Evolutionary conservation across 1,140 invertebrate genomes (phyloP).

Genomic region (Cyrtorhinus lividipennis): DNA sequence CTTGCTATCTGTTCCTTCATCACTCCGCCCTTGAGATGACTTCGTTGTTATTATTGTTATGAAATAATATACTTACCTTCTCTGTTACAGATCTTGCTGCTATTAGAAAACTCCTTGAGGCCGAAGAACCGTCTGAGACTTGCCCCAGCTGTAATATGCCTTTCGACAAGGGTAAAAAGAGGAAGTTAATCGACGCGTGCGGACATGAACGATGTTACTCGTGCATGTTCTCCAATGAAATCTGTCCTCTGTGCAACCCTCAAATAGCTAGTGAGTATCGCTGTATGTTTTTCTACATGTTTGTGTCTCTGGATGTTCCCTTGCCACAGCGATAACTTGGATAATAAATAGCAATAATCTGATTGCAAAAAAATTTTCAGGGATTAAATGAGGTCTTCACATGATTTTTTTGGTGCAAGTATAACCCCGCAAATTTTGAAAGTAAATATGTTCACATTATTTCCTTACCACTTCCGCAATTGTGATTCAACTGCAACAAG

Average conservation of each 20-base stretch:
- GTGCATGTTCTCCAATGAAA: constrained; percentile 80
- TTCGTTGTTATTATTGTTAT: not conserved
- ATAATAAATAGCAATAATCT: too few species aligned
- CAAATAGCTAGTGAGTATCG: constrained; percentile 4
- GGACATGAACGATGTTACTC: constrained; percentile 87
- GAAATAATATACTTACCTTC: not conserved
- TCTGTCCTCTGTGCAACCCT: constrained; percentile 65
- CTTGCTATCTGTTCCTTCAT: too few species aligned
- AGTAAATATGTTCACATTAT: too few species aligned
- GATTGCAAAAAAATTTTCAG: not conserved
- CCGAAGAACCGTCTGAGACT: constrained; percentile 38
- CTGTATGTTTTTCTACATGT: too few species aligned
- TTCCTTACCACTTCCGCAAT: too few species aligned
- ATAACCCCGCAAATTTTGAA: too few species aligned
- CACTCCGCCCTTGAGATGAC: too few species aligned
- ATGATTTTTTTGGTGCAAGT: too few species aligned
- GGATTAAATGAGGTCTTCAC: too few species aligned
- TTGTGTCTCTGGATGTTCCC: too few species aligned
- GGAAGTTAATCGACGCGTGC: constrained; percentile 83
- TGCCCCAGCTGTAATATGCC: constrained; percentile 79
- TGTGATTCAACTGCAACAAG: too few species aligned
- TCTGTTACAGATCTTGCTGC: constrained; percentile 54
- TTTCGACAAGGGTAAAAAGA: constrained; percentile 88
- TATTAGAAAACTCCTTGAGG: constrained; percentile 45
- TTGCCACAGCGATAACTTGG: too few species aligned